A percentile compares a stretch with the other conserved stretches of the same genome.
These are phyloP conservation scores for Eupithecia subfuscata DNA, from an alignment of 2,888 invertebrate species.

Conservation along the genomic window DNA sequence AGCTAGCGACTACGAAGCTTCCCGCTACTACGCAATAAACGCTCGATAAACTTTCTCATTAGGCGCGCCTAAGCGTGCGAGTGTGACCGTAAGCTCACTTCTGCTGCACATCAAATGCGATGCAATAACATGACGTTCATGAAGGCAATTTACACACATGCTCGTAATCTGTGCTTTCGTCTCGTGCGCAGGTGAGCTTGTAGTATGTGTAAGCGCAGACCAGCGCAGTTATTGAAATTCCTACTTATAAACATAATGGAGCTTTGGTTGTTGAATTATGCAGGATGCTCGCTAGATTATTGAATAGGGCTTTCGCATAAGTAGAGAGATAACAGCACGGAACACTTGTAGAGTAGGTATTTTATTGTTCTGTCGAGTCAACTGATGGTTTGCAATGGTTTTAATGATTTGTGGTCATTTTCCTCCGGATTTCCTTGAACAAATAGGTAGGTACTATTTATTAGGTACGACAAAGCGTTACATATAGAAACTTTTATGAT, in stretches of 20 bases:
- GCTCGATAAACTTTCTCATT: slow-evolving; percentile 84
- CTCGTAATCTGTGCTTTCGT: slow-evolving; percentile 52
- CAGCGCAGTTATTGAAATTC: slow-evolving; percentile 45
- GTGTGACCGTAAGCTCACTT: slow-evolving; percentile 82
- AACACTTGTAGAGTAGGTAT: slow-evolving; percentile 28
- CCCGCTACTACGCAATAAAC: slow-evolving; percentile 83
- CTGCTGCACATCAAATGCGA: slow-evolving; percentile 74
- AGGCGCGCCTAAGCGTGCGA: slow-evolving; percentile 83
- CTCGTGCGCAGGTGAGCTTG: slow-evolving; percentile 53
- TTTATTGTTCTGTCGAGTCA: slow-evolving; percentile 36
- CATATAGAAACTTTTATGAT: not conserved
- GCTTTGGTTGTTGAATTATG: slow-evolving; percentile 48
- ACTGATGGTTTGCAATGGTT: slow-evolving; percentile 14
- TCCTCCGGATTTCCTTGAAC: not conserved
- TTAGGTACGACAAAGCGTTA: not conserved
- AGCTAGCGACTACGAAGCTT: slow-evolving; percentile 74
- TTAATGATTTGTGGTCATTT: slow-evolving; percentile 10
- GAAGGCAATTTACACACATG: slow-evolving; percentile 66
- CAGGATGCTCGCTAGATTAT: slow-evolving; percentile 43
- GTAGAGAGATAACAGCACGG: slow-evolving; percentile 29
- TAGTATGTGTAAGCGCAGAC: slow-evolving; percentile 49
- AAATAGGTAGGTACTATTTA: not conserved
- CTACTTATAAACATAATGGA: slow-evolving; percentile 48
- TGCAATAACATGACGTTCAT: slow-evolving; percentile 70
- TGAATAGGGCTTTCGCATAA: slow-evolving; percentile 44